Conservation (phyloP, 2,888 invertebrate genomes). For the Scaptomyza parva region DNA sequence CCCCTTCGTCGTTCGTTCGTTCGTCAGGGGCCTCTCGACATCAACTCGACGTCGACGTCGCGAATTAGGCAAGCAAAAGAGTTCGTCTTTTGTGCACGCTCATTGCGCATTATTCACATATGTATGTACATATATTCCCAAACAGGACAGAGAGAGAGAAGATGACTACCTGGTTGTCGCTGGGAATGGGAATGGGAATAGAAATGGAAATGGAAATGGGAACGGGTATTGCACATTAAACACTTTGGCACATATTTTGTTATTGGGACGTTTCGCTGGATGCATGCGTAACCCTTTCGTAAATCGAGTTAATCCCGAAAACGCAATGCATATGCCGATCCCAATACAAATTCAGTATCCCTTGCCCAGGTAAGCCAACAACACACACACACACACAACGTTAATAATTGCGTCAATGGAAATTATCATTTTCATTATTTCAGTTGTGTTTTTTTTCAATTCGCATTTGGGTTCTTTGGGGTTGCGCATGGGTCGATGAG, state of each 20-base stretch:
- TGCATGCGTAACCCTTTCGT: slow-evolving; percentile 75
- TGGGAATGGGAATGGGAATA: slow-evolving; percentile 18
- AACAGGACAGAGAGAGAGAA: slow-evolving; percentile 23
- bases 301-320: slow-evolving; percentile 76
- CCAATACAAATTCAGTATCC: slow-evolving; percentile 19
- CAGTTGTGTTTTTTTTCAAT: slow-evolving; percentile 19
- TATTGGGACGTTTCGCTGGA: slow-evolving; percentile 63
- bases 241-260: slow-evolving; percentile 64
- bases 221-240: slow-evolving; percentile 53
- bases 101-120: slow-evolving; percentile 59
- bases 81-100: slow-evolving; percentile 57
- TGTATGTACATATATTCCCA: slow-evolving; percentile 11
- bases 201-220: slow-evolving; percentile 20
- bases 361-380: slow-evolving; percentile 36
- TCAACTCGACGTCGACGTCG: slow-evolving; percentile 24
- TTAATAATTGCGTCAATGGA: slow-evolving; percentile 64
- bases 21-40: slow-evolving; percentile 24
- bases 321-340: slow-evolving; percentile 54
- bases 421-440: slow-evolving; percentile 81
- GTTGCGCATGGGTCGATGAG: slow-evolving; percentile 43
- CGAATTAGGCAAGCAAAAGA: slow-evolving; percentile 50
- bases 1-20: too few species aligned
- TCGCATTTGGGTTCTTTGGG: slow-evolving; percentile 40
- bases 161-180: slow-evolving; percentile 56
- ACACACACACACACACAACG: slow-evolving; percentile 25